phyloP scores from a whole-genome alignment of 2,797 vertebrate species.

The Gallirallus australis region DNA sequence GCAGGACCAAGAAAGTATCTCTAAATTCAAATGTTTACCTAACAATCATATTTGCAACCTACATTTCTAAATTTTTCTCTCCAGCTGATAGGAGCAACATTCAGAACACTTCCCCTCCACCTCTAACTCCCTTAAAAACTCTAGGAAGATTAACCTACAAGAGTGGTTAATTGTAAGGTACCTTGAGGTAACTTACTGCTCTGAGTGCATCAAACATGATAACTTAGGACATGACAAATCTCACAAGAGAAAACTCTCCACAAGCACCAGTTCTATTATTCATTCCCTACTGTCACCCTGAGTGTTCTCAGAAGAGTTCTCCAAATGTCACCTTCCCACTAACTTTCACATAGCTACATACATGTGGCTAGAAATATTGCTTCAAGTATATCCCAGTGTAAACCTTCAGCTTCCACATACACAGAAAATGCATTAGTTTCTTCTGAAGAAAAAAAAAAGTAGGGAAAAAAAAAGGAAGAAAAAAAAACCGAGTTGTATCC shows the following conservation, averaged over 20 bases:
- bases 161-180: background rate
- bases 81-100: background rate
- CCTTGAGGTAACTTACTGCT: slow-evolving; percentile 1
- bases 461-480: background rate
- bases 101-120: rapidly evolving
- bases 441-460: background rate
- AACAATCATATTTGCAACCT: background rate
- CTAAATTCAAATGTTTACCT: background rate
- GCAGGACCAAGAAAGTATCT: background rate
- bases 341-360: slow-evolving; percentile 10
- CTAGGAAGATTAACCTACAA: background rate
- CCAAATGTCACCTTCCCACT: slow-evolving; percentile 51
- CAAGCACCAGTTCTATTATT: slow-evolving; percentile 57
- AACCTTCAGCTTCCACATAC: background rate
- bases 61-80: background rate
- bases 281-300: slow-evolving; percentile 45
- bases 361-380: background rate
- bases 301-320: slow-evolving; percentile 50
- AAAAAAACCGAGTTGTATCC: rapidly evolving
- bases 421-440: slow-evolving; percentile 61
- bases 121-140: background rate
- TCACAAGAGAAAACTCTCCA: slow-evolving; percentile 29
- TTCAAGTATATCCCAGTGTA: slow-evolving; percentile 11
- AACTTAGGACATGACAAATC: background rate
- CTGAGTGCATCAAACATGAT: slow-evolving; percentile 2